Base-by-base conservation (phyloP, 2,888 invertebrate genomes). In the Melinopterus prodromus region DNA sequence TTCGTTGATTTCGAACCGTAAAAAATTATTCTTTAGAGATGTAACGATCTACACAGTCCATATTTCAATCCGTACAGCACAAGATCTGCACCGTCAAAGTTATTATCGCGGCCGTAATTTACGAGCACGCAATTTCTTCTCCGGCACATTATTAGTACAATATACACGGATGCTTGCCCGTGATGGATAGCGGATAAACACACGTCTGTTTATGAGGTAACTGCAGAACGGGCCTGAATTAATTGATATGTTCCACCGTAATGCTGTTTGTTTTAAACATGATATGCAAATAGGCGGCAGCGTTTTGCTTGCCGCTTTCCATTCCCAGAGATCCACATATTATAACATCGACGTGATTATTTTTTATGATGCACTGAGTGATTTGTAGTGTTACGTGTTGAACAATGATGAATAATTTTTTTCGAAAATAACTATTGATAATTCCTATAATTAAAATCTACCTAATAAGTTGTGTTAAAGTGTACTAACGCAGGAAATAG, bases 171-270 rank as follows among this genome's bases (percentile, higher is more conserved):
- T 53, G 53, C 53, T 53, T 53, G 53, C 53, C 53, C 53, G 53
- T 53, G 53, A 53, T 53, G 53, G 53, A 53, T 53, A 53, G 53
- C 53, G 53, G 7, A 53, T 53, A 53, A 53, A 53, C 53, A 53
- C 53, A 53, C 53, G 53, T 53, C 53, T 53, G 53, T 53, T 53
- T 53, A 53, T 53, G 53, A 53, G 53, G 53, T 53, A 53, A 53
- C 53, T 53, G 53, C 53, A 53, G 53, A 53, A 53, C n/a, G 16
- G 26, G 26, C 71, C 16, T 71, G 71, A 26, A 71, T 71, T 71
- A 71, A 71, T 71, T 71, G 71, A 71, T 26, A 71, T 71, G 71
- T 71, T 71, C 15, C 15, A 71, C 71, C 71, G 71, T 71, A 15
- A 26, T 26, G 71, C 16, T 71, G 71, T 71, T 71, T 71, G 71